Evolutionary conservation across 2,113 vertebrate genomes (phyloP).

Genomic region (Erythrolamprus reginae): DNA sequence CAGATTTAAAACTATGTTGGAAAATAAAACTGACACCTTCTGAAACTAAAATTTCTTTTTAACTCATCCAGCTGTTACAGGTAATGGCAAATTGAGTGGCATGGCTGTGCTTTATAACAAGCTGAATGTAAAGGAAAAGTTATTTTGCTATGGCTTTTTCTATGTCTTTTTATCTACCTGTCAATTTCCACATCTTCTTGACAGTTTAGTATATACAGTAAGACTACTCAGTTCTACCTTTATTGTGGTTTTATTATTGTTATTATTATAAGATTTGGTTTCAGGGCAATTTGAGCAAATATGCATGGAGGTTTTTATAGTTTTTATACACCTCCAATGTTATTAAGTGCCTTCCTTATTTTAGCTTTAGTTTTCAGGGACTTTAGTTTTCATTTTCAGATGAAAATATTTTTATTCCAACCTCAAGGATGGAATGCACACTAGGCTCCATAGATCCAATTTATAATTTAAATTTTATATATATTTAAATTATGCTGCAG

Average conservation of each 20-base stretch:
- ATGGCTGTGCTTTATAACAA: conserved; percentile 2
- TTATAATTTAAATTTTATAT: background rate
- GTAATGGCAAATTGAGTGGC: conserved; percentile 25
- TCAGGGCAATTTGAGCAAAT: background rate
- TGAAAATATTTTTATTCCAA: background rate
- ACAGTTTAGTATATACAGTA: background rate
- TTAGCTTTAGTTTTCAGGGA: background rate
- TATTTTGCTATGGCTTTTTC: background rate
- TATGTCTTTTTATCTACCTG: background rate
- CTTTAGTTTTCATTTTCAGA: too few relatives aligned
- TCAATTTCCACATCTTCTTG: background rate
- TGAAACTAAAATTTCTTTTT: background rate
- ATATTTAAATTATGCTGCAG: background rate
- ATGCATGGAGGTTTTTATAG: background rate
- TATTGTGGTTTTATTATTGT: background rate
- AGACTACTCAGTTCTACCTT: background rate
- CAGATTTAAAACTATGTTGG: conserved; percentile 23
- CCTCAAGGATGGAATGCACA: background rate
- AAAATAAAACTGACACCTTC: conserved; percentile 9
- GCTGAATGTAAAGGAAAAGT: conserved; percentile 5
- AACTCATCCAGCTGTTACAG: background rate
- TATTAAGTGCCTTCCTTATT: background rate
- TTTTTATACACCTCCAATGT: background rate
- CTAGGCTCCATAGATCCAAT: background rate
- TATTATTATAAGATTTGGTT: background rate